Base-by-base conservation (phyloP, 2,797 vertebrate genomes). In the Chaetodon trifasciatus region DNA sequence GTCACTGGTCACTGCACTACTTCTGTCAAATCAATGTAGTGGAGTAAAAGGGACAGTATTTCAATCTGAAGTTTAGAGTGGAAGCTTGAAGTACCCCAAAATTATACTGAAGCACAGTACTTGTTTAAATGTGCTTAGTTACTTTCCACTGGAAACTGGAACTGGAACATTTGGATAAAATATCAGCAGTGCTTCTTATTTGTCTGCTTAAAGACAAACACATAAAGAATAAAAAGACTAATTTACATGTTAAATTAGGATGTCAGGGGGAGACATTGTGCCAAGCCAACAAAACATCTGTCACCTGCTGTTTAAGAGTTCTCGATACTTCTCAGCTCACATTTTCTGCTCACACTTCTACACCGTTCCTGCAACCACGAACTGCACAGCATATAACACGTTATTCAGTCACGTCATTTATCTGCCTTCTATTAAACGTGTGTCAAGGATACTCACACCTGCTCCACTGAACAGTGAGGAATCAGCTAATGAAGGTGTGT, bases 371-470 rank as follows among this genome's bases (percentile, higher is more conserved):
- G 1, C 8, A 44, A 44, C 42, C 42, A 44, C 6, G 13, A 44
- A 9, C 42, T 44, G 42, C 42, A 32, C 28, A 32, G 42, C 13
- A 13, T 44, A 9, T 3, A 52, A 17, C 72, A 78, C 81, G 78
- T 57, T 58, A 70, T 32, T 62, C 74, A 60, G 67, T 52, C 73
- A 13, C 77, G 61, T 79, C 77, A 21, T 60, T 24, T 47, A 24
- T 53, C 32, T 58, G 44, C 86, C 72, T 78, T 64, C 66, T 76
- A 46, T 69, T 78, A 68, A 86, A 78, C 63, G 4, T 39, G 72
- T 57, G 75, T 81, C 74, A 75, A 72, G 70, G 77, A 85, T 74
- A 63, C 63, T 73, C 69, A 39, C 88, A 90, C 78, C 86, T 92
- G 91, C 76, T 79, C 66, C 5, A 46, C 3, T 21, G 63, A 64